phyloP scores from a whole-genome alignment of 2,113 vertebrate genomes.

The Actenoides lindsayi region DNA sequence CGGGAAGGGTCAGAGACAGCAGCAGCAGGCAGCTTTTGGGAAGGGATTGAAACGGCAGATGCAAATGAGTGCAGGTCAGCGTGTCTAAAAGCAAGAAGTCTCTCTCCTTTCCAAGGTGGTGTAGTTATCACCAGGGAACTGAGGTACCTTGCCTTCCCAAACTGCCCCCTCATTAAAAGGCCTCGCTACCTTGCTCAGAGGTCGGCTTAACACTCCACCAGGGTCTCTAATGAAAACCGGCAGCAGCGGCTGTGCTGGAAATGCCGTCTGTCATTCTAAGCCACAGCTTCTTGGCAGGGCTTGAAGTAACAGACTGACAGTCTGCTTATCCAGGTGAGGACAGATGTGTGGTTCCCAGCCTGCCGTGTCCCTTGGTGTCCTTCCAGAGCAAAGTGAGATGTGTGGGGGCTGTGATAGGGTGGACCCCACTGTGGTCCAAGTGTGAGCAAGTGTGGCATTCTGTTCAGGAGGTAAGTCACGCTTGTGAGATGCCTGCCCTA shows the following conservation, averaged over 20 bases:
- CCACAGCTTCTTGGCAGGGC: background rate
- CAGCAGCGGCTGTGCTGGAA: background rate
- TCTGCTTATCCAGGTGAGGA: rapidly evolving
- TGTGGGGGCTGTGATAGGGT: rapidly evolving
- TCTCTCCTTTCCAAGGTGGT: background rate
- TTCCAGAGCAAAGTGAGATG: background rate
- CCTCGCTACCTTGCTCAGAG: background rate
- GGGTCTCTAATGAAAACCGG: background rate
- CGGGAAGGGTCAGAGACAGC: background rate
- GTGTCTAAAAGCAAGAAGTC: background rate
- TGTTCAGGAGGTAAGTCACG: rapidly evolving
- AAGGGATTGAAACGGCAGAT: background rate
- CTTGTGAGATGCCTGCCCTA: background rate
- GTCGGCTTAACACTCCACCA: background rate
- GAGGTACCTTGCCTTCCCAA: background rate
- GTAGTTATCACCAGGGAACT: background rate
- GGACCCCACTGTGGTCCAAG: background rate
- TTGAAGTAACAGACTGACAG: rapidly evolving
- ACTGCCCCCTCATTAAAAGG: background rate
- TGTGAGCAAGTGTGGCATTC: rapidly evolving
- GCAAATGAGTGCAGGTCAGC: background rate
- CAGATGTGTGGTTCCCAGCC: rapidly evolving
- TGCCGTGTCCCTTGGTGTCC: background rate
- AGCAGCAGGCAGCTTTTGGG: background rate
- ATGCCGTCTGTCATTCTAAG: rapidly evolving